Evolutionary conservation across 2,113 vertebrate genomes (phyloP), one percentile per base, ranked within the genome.

Genomic region (Aegithalos caudatus): DNA sequence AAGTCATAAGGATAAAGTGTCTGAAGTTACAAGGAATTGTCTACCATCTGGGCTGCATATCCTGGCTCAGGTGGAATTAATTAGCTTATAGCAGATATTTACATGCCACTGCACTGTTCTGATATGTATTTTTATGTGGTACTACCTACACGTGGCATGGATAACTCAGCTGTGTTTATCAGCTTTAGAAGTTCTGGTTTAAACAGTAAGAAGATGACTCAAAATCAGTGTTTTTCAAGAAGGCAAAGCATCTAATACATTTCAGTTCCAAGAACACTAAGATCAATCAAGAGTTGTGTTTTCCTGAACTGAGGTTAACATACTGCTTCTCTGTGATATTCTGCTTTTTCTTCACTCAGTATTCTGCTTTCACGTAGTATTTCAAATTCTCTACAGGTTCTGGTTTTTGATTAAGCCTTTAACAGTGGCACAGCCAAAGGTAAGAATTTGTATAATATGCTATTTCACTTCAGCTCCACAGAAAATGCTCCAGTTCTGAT

Each of bases 191-290:
- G 6, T 62, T 80, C 29, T 72, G 15, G 29, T 58, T 86, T 73
- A 57, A 94, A 47, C 35, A 65, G 9, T 35, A 74, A 60, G 50
- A 54, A 48, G 38, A 44, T 79, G 76, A 83, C 58, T 89, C 53
- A 65, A 96, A 91, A 95, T 71, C 80, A 60, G 42, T 44, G 6
- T 33, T 76, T 88, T 94, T 93, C 72, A 85, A 91, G 81, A 77
- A 19, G 21, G 29, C 64, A 93, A 96, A 86, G 21, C 74, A 81
- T 48, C 12, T 45, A 27, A 66, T 56, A 33, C 90, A 58, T 67
- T 93, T 82, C 61, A 81, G 60, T 74, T 95, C 81, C 57, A 90
- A n/a, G n/a, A n/a, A 76, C 27, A 87, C 54, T 51, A 74, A 89
- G 16, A 65, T 71, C 29, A 86, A 80, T 76, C 35, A 87, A 73